Evolutionary conservation across 2,113 vertebrate genomes (phyloP).

Genomic region (Sclerurus mexicanus): DNA sequence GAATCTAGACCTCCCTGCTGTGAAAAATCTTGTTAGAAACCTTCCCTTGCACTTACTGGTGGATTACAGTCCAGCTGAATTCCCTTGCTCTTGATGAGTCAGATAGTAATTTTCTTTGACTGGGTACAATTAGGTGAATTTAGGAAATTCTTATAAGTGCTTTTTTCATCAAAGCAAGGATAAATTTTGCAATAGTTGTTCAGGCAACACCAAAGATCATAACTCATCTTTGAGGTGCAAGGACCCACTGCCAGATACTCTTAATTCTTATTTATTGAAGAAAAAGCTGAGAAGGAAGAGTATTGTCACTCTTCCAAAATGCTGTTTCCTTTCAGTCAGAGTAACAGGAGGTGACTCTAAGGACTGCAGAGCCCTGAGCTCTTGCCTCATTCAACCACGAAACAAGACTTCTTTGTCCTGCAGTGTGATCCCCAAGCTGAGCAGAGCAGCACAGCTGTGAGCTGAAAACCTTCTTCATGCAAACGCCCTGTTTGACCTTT

Average conservation of each 20-base stretch:
- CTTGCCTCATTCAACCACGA: neutral
- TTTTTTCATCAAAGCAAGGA: neutral
- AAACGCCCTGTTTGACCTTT: neutral
- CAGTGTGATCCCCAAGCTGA: neutral
- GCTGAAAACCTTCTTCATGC: neutral
- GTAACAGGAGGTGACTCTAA: neutral
- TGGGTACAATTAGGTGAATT: neutral
- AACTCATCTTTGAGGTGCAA: neutral
- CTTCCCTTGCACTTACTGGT: neutral
- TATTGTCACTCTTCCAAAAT: neutral
- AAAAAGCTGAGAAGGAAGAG: neutral
- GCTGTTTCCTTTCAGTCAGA: neutral
- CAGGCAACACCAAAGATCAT: neutral
- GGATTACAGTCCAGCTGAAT: neutral
- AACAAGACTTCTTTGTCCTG: constrained; percentile 24
- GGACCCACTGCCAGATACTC: neutral
- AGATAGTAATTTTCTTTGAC: neutral
- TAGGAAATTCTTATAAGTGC: neutral
- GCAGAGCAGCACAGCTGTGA: neutral
- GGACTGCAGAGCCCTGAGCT: neutral
- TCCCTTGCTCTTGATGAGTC: neutral
- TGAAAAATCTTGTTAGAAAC: neutral
- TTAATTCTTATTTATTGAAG: neutral
- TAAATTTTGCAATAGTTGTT: neutral
- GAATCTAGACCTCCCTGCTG: neutral